A percentile compares a stretch with the other conserved stretches of the same genome.
These are phyloP conservation scores for Sinella curviseta DNA, from an alignment of 1,140 invertebrate species.

Conservation along the genomic window DNA sequence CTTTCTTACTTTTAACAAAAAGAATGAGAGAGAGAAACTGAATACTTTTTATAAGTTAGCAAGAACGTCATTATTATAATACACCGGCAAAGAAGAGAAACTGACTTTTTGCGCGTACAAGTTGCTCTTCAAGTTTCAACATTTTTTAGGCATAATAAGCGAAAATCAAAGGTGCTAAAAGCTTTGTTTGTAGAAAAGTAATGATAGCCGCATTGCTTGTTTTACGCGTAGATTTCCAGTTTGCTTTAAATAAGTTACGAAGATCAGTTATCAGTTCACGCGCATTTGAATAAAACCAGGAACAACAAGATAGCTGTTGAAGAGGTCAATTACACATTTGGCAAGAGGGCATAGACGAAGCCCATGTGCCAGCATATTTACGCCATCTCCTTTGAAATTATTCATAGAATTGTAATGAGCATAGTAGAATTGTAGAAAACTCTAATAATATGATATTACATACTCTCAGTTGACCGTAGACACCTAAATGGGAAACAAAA, in stretches of 20 bases:
- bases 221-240: background rate
- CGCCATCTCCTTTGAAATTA: no score
- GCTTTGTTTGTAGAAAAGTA: no score
- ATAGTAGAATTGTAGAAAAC: background rate
- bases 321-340: slow-evolving; percentile 15
- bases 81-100: background rate
- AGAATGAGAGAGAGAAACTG: background rate
- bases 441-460: background rate
- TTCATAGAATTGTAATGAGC: no score
- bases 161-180: background rate
- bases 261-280: no score
- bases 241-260: no score
- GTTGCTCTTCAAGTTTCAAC: background rate
- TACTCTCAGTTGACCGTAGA: no score
- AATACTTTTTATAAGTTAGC: background rate
- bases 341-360: background rate
- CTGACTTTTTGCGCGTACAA: no score
- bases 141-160: background rate
- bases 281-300: no score
- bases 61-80: background rate
- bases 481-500: background rate
- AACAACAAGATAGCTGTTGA: no score
- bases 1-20: background rate
- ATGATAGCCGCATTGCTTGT: background rate
- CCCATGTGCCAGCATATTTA: no score